Evolutionary conservation across 2,113 vertebrate species (phyloP), one percentile per base, ranked within the genome.

Genomic region (Edolisoma coerulescens): DNA sequence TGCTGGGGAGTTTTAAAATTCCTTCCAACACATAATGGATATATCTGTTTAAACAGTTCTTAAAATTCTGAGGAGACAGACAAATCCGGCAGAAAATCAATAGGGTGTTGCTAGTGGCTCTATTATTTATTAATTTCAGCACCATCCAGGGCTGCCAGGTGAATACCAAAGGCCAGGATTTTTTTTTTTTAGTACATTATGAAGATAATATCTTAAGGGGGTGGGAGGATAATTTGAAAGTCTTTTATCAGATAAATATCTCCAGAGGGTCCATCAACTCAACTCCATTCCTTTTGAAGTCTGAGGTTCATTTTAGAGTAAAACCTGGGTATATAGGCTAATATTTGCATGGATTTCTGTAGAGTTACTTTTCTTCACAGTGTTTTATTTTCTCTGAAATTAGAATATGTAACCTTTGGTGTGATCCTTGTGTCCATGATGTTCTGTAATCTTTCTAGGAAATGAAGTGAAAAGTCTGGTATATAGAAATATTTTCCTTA

Each of bases 111-210:
- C 92, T 87, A 45, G 88, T 89, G 88, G 87, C 87, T 96, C 79
- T 95, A 90, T 94, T 96, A 91, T 88, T 96, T 96, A 97, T 96
- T 95, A 92, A 96, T 97, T 96, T 96, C 86, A 71, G 45, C 78
- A 41, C 54, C 79, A 42, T 42, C 69, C 41, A 49, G 57, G 60
- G 50, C 52, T 92, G 33, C 39, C 28, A 32, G 89, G 76, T 89
- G 86, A 96, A 94, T 96, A 90, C 78, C 20, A 39, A 92, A 77
- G 50, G 71, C 49, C 27, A 23, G 50, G 37, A 3, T 42, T 33
- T 2, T 69, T 68, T 69, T n/a, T 86, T 70, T 57, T 59, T 22
- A 60, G 53, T 68, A 50, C 63, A 45, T 87, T 73, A 87, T 64
- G 52, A 71, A 84, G 81, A 71, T 68, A 82, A 68, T 91, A 82